phyloP scores from a whole-genome alignment of 2,888 invertebrate species.

The Myopa tessellatipennis region DNA sequence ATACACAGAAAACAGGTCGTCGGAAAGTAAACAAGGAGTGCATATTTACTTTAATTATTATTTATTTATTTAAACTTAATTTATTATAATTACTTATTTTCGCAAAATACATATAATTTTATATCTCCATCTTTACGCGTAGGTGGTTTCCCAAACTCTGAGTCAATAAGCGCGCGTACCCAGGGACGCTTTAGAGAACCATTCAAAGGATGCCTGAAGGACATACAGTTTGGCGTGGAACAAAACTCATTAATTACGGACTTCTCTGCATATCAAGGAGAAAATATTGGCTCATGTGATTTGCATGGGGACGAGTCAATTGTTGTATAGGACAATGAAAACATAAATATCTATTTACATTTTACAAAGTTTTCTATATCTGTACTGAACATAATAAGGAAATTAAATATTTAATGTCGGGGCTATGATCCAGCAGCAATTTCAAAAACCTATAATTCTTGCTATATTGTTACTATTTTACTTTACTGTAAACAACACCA shows the following conservation, averaged over 20 bases:
- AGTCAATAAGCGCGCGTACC: conserved; percentile 67
- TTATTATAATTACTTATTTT: no score
- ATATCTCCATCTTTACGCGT: conserved; percentile 31
- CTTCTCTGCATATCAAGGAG: conserved; percentile 72
- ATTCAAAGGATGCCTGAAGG: conserved; percentile 74
- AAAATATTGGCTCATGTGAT: conserved; percentile 73
- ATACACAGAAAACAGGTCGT: no score
- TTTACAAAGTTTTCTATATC: not conserved
- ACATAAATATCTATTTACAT: not conserved
- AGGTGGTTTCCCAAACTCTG: conserved; percentile 72
- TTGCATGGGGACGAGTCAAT: conserved; percentile 68
- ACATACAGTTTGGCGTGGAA: conserved; percentile 70
- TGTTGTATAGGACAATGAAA: conserved; percentile 58
- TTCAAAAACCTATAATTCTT: not conserved
- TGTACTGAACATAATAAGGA: not conserved
- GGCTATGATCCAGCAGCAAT: not conserved
- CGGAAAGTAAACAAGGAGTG: no score
- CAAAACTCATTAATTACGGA: conserved; percentile 68
- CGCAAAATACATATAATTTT: not conserved
- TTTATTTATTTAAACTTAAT: no score
- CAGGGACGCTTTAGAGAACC: conserved; percentile 71
- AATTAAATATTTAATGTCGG: not conserved
- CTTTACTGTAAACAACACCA: not conserved
- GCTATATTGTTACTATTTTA: conserved; percentile 21
- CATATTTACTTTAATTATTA: no score